Conservation (phyloP, 2,888 invertebrate species). For the Drosophila parthenogenetica region DNA sequence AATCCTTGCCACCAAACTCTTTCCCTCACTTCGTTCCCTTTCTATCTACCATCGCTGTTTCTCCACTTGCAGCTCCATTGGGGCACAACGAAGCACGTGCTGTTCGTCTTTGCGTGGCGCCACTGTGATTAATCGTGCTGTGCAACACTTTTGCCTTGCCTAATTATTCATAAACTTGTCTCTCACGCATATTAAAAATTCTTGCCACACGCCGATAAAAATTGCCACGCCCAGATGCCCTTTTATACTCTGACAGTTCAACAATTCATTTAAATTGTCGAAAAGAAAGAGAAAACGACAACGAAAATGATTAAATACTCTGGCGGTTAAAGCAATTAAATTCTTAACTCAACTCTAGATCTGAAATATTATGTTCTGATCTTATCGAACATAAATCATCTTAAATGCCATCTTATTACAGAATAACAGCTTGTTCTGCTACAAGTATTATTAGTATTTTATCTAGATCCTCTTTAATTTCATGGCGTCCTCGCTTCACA, state of each 20-base stretch:
- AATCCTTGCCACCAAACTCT: constrained; percentile 34
- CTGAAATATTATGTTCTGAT: background rate
- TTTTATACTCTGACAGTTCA: constrained; percentile 47
- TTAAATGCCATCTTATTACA: background rate
- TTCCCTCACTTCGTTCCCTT: background rate
- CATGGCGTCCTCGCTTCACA: too few species aligned
- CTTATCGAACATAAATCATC: background rate
- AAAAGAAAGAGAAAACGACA: constrained; percentile 6
- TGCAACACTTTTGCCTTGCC: constrained; percentile 47
- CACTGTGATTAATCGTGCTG: constrained; percentile 63
- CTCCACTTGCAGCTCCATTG: background rate
- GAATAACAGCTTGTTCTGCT: too few species aligned
- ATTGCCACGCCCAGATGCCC: constrained; percentile 49
- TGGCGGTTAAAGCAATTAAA: constrained; percentile 14
- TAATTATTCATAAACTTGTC: constrained; percentile 78
- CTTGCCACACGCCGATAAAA: constrained; percentile 47
- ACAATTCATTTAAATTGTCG: constrained; percentile 50
- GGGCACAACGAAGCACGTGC: constrained; percentile 43
- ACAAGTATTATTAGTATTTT: background rate
- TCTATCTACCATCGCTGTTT: background rate
- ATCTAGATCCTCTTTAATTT: background rate
- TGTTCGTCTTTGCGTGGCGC: constrained; percentile 26
- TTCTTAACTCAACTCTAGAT: constrained; percentile 6
- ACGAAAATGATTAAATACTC: constrained; percentile 8
- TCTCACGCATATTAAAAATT: constrained; percentile 70